Evolutionary conservation across 2,797 vertebrate genomes (phyloP).

Genomic region (Acrossocheilus fasciatus): DNA sequence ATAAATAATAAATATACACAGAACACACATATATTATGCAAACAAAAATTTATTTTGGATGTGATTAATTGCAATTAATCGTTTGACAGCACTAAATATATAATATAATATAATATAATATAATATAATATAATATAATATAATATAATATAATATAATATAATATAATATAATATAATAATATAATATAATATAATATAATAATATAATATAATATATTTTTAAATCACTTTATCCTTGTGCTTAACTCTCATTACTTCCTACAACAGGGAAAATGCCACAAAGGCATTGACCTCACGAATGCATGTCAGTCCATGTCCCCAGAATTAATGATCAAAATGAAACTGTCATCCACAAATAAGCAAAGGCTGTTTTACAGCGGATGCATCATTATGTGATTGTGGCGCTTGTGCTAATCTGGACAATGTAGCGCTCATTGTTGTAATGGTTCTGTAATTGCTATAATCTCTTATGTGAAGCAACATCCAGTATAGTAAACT

Average conservation of each 20-base stretch:
- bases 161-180: no score
- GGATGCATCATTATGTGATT: constrained; percentile 46
- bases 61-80: no score
- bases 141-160: no score
- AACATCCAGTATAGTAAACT: constrained; percentile 37
- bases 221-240: not conserved
- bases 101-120: no score
- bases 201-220: no score
- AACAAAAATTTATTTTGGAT: no score
- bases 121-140: no score
- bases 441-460: constrained; percentile 58
- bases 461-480: constrained; percentile 44
- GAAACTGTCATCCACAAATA: constrained; percentile 47
- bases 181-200: no score
- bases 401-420: constrained; percentile 50
- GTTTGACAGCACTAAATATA: no score
- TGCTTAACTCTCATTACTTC: not conserved
- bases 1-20: no score
- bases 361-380: constrained; percentile 25
- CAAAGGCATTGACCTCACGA: constrained; percentile 26
- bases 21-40: no score
- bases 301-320: constrained; percentile 34
- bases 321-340: constrained; percentile 45
- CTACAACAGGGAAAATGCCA: not conserved
- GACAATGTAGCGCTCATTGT: constrained; percentile 42